Evolutionary conservation across 2,888 invertebrate species (phyloP), one percentile per base, ranked within the genome.

Genomic region (Polia nebulosa): DNA sequence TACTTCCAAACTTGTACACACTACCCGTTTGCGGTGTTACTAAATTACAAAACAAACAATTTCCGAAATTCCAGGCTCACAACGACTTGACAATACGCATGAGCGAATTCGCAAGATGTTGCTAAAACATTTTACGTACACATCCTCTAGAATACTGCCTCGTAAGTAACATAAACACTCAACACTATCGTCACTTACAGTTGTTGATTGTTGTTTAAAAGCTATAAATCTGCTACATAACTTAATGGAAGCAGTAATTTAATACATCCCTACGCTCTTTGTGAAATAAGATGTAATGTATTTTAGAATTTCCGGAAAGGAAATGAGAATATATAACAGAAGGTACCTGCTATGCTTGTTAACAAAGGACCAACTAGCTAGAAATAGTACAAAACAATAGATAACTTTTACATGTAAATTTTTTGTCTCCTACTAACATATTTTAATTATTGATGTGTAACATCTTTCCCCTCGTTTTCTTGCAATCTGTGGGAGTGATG

Each of bases 151-250:
- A 27, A 34, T 47, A 41, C 39, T 60, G 32, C 11, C n/a, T 17
- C 15, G 39, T 29, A 61, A 41, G 25, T 52, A 22, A 58, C 71
- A 25, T 61, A 56, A 61, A 62, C 20, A 66, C 29, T 60, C 32
- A 51, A 53, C 66, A 51, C 39, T 51, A 66, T 64, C 64, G 64
- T 61, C 51, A 58, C 55, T 15, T 39, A 51, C 29, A 56, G 51
- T 62, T 59, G 61, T 73, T 52, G 34, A 59, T 66, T 62, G 57
- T 79, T 75, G 66, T 78, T 70, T 49, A 51, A 52, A 66, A 75
- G 63, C 61, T 27, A 56, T 62, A 62, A 61, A 45, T 60, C 41
- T 20, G 15, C 27, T 34, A 39, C 27, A 29, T 36, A 56, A 77
- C 29, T 39, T 63, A 52, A 11, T 44, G 45, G 29, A 49, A 59